Conservation (phyloP, 1,140 invertebrate species). For the Brachionus rubens region DNA sequence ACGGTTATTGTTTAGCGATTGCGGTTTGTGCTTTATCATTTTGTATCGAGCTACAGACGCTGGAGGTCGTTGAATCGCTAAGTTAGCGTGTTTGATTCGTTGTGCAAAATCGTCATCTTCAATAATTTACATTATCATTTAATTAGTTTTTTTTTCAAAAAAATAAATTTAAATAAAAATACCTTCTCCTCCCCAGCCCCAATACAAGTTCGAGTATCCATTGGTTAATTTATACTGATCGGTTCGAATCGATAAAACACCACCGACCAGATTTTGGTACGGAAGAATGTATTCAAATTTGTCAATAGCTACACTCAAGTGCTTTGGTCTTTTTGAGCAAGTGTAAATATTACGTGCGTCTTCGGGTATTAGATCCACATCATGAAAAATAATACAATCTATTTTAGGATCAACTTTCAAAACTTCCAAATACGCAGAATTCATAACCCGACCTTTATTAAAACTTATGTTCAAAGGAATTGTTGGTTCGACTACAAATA, state of each 20-base stretch:
- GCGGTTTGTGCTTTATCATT: conserved; percentile 43
- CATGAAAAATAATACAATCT: conserved; percentile 49
- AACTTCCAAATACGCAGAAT: conserved; percentile 33
- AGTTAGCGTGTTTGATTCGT: neutral
- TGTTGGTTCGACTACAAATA: conserved; percentile 55
- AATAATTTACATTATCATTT: too few species aligned
- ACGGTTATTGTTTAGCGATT: conserved; percentile 28
- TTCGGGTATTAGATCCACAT: conserved; percentile 48
- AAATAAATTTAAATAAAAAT: neutral
- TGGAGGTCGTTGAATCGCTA: conserved; percentile 6
- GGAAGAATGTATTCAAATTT: conserved; percentile 40
- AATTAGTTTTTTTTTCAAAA: too few species aligned
- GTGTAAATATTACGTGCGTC: conserved; percentile 47
- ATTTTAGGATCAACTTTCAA: conserved; percentile 36
- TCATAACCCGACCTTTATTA: conserved; percentile 44
- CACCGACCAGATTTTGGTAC: conserved; percentile 25
- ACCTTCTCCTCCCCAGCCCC: conserved; percentile 66
- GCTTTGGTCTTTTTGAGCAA: conserved; percentile 45
- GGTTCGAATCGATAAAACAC: conserved; percentile 14
- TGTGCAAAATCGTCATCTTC: conserved; percentile 40
- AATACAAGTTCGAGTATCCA: conserved; percentile 79
- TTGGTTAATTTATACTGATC: conserved; percentile 15
- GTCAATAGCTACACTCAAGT: conserved; percentile 47
- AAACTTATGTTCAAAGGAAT: conserved; percentile 1
- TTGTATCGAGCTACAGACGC: conserved; percentile 16